A percentile compares a stretch with the other conserved stretches of the same genome.
phyloP scores from a whole-genome alignment of 2,888 invertebrate genomes.

The Pantelozetes paolii region DNA sequence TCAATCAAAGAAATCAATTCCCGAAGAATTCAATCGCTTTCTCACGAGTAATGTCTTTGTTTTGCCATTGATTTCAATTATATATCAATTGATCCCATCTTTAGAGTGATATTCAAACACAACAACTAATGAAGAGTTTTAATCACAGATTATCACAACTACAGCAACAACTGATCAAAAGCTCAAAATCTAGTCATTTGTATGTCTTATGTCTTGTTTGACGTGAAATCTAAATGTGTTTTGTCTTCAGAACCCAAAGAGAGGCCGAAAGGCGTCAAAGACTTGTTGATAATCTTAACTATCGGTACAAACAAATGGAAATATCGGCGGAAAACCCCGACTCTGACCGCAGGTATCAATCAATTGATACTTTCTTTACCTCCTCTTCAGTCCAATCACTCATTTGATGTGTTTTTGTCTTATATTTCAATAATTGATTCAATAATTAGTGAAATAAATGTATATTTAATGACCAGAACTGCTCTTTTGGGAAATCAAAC shows the following conservation, averaged over 20 bases:
- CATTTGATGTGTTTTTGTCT: slow-evolving; percentile 20
- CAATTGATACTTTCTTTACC: slow-evolving; percentile 18
- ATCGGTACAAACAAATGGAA: slow-evolving; percentile 53
- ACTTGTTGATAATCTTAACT: slow-evolving; percentile 51
- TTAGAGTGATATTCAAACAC: slow-evolving; percentile 45
- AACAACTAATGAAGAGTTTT: slow-evolving; percentile 46
- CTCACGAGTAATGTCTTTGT: neutral
- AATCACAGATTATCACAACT: slow-evolving; percentile 42
- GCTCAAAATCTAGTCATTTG: slow-evolving; percentile 38
- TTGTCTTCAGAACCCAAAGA: slow-evolving; percentile 50
- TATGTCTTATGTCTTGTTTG: neutral
- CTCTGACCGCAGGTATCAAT: slow-evolving; percentile 35
- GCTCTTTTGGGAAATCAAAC: slow-evolving; percentile 36
- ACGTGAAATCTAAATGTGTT: neutral
- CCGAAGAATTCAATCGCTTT: slow-evolving; percentile 38
- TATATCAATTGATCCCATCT: neutral
- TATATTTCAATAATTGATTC: neutral
- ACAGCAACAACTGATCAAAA: slow-evolving; percentile 44
- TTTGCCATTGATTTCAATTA: neutral
- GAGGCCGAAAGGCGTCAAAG: slow-evolving; percentile 53
- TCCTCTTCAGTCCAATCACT: neutral
- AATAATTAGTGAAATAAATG: neutral
- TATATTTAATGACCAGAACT: slow-evolving; percentile 19
- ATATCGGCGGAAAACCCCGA: slow-evolving; percentile 49
- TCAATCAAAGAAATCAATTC: slow-evolving; percentile 41